phyloP scores from a whole-genome alignment of 1,140 invertebrate genomes.

The Helicorthomorpha holstii region DNA sequence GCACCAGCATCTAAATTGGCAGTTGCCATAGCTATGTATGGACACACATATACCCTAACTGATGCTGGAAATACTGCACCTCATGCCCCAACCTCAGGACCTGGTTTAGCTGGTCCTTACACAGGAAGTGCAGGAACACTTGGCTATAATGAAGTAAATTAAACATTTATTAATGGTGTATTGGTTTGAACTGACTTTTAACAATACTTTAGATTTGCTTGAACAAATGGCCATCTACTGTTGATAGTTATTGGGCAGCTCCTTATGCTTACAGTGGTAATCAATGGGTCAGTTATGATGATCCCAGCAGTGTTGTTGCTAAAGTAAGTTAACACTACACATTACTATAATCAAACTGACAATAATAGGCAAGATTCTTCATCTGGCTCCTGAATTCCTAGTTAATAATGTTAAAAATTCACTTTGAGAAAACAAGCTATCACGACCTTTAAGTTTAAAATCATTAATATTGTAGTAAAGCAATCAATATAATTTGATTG shows the following conservation, averaged over 20 bases:
- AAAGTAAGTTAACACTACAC: slow-evolving; percentile 38
- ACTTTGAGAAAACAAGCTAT: too few species aligned
- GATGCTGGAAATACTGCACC: not conserved
- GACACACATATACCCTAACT: slow-evolving; percentile 39
- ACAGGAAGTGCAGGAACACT: slow-evolving; percentile 38
- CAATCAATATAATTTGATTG: too few species aligned
- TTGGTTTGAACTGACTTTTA: not conserved
- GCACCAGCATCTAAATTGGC: slow-evolving; percentile 38
- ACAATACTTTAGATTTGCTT: slow-evolving; percentile 9
- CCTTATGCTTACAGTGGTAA: slow-evolving; percentile 59
- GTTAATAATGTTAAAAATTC: too few species aligned
- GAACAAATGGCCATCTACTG: slow-evolving; percentile 14
- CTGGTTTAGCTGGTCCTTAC: not conserved
- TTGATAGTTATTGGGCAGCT: slow-evolving; percentile 30
- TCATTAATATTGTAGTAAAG: too few species aligned
- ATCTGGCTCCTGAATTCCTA: too few species aligned
- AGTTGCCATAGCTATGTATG: slow-evolving; percentile 47
- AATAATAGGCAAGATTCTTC: too few species aligned
- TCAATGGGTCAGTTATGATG: slow-evolving; percentile 85
- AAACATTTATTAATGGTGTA: too few species aligned
- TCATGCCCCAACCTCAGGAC: not conserved
- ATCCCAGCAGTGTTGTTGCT: slow-evolving; percentile 47
- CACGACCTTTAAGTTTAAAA: too few species aligned
- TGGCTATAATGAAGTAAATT: slow-evolving; percentile 61
- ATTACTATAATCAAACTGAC: too few species aligned